Percentiles rank a stretch among this genome's conserved stretches.
These are phyloP conservation scores for Paramormyrops kingsleyae DNA, from an alignment of 2,113 vertebrate species.

Conservation along the genomic window DNA sequence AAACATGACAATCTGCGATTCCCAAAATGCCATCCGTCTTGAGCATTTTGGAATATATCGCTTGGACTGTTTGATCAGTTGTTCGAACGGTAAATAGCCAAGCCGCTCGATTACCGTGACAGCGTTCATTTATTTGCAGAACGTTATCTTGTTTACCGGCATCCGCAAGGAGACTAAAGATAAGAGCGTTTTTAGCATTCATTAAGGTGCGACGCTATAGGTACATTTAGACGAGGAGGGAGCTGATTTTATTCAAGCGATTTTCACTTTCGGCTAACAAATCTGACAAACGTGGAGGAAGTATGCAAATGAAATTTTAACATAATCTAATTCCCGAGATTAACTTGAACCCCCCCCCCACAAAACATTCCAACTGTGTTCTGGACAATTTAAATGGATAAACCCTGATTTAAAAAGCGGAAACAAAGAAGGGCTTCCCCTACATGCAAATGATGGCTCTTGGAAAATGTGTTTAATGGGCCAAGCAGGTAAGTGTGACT, in stretches of 20 bases:
- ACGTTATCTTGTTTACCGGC: constrained; percentile 41
- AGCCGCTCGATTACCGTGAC: constrained; percentile 28
- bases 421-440: constrained; percentile 20
- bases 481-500: constrained; percentile 26
- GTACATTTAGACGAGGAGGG: background rate
- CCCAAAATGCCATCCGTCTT: constrained; percentile 19
- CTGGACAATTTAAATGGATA: constrained; percentile 5
- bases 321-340: constrained; percentile 13
- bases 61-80: constrained; percentile 39
- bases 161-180: constrained; percentile 33
- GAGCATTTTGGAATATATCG: constrained; percentile 29
- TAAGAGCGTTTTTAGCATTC: constrained; percentile 39
- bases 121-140: constrained; percentile 36
- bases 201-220: constrained; percentile 24
- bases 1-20: constrained; percentile 21
- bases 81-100: constrained; percentile 39
- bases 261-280: background rate
- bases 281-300: background rate
- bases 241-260: constrained; percentile 31
- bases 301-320: constrained; percentile 8
- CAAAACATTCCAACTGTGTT: constrained; percentile 2
- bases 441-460: constrained; percentile 19
- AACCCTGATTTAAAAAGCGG: constrained; percentile 14
- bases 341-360: background rate
- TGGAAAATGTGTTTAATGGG: constrained; percentile 30